Evolutionary conservation across 2,888 invertebrate species (phyloP).

Genomic region (Zygothrica quintamaculata): DNA sequence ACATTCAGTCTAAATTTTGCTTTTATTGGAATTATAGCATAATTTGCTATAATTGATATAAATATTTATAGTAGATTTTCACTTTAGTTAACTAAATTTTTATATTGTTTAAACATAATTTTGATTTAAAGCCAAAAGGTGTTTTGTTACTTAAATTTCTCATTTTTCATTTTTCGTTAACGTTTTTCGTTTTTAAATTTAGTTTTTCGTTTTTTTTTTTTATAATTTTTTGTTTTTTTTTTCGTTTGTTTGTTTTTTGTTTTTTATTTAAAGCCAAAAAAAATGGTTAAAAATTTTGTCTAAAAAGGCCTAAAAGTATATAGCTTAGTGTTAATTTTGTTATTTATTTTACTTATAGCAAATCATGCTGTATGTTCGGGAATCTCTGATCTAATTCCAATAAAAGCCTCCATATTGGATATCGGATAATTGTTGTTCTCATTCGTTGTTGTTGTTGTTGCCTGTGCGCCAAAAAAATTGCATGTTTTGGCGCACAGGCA

Average conservation of each 20-base stretch:
- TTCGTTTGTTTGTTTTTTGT: conserved; percentile 16
- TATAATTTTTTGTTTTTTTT: conserved; percentile 8
- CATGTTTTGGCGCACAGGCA: conserved; percentile 60
- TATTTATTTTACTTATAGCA: conserved; percentile 67
- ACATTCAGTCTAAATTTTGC: conserved; percentile 84
- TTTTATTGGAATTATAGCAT: conserved; percentile 83
- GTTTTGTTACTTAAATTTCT: conserved; percentile 51
- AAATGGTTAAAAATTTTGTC: conserved; percentile 77
- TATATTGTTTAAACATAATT: conserved; percentile 75
- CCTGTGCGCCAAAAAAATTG: conserved; percentile 57
- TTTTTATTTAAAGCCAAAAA: conserved; percentile 72
- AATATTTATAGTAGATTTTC: conserved; percentile 59
- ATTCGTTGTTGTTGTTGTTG: conserved; percentile 28
- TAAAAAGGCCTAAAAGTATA: conserved; percentile 79
- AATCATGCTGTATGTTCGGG: conserved; percentile 70
- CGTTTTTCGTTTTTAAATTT: conserved; percentile 17
- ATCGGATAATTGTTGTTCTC: conserved; percentile 44
- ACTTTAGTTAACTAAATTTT: conserved; percentile 68
- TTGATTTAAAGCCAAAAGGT: conserved; percentile 79
- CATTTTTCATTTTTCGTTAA: conserved; percentile 41
- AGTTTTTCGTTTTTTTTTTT: conserved; percentile 24
- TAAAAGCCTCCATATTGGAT: conserved; percentile 77
- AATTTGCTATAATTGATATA: conserved; percentile 78
- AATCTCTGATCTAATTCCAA: conserved; percentile 75
- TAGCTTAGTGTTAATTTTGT: conserved; percentile 65